These are phyloP conservation scores for Elysia chlorotica DNA, from an alignment of 1,140 invertebrate species.

Conservation along the genomic window DNA sequence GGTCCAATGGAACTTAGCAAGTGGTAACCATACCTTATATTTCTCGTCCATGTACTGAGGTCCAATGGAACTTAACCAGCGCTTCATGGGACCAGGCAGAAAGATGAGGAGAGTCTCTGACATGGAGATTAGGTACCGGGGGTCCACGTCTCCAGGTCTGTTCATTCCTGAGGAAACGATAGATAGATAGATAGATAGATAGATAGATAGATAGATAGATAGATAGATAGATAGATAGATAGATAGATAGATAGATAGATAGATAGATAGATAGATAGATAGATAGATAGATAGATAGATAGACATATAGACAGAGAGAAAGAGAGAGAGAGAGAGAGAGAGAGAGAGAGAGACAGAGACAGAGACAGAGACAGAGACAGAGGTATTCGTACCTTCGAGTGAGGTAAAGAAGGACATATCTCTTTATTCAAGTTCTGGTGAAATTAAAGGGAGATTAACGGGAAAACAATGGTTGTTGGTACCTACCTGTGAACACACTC, in stretches of 20 bases:
- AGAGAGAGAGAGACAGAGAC: constrained; percentile 2
- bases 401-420: no score
- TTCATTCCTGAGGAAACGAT: background rate
- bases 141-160: background rate
- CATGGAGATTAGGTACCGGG: background rate
- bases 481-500: constrained; percentile 17
- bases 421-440: no score
- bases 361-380: background rate
- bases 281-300: background rate
- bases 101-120: background rate
- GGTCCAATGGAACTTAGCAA: no score
- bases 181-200: background rate
- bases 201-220: background rate
- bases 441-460: no score
- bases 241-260: no score
- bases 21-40: background rate
- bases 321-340: background rate
- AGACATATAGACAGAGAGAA: background rate
- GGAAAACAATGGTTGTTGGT: no score
- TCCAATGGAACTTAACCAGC: background rate
- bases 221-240: background rate
- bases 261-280: no score
- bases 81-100: background rate
- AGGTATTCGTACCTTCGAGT: no score
- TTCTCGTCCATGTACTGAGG: background rate